Base-by-base conservation (phyloP, 2,113 vertebrate species). In the Podiceps cristatus region DNA sequence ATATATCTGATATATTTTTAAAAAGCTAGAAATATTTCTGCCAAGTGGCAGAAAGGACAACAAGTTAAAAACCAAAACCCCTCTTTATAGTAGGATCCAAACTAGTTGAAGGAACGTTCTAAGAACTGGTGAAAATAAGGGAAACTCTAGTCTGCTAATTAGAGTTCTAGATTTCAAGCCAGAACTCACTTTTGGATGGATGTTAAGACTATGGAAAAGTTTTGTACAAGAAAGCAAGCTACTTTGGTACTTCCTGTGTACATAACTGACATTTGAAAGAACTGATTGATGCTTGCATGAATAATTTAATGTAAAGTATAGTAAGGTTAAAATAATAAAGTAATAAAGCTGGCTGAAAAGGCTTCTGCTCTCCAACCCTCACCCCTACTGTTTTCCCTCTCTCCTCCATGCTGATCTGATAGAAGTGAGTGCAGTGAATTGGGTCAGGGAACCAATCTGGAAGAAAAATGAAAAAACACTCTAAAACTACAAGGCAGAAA, bases 21-120 rank as follows among this genome's bases (percentile, higher is more conserved):
- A 85, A 59, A 91, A 83, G n/a, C 13, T 29, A 45, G 28, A 15
- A 56, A 5, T 44, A 53, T 66, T 92, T 56, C 29, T 90, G 59
- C 28, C 44, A 77, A 72, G 42, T 47, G 44, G 16, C 33, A 77
- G 64, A 52, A 62, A 84, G 11, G 18, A 44, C 14, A 77, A 33
- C 14, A 84, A 77, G 59, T 59, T 63, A 37, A 68, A 83, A 53
- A 13, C 0, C 0, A 52, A 67, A 13, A 0, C 1, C 18, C 20
- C 3, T n/a, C 33, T 42, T 83, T 49, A 18, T 12, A 56, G 10
- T 9, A 37, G 23, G 7, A 69, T 69, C 24, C 31, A 19, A 58
- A 4, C 27, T 23, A 62, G 18, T 29, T 24, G 53, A 53, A 73
- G 17, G 22, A 76, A 33, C 44, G 7, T 49, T 80, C n/a, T 42